Evolutionary conservation across 2,797 vertebrate species (phyloP).

Genomic region (Nasua narica): DNA sequence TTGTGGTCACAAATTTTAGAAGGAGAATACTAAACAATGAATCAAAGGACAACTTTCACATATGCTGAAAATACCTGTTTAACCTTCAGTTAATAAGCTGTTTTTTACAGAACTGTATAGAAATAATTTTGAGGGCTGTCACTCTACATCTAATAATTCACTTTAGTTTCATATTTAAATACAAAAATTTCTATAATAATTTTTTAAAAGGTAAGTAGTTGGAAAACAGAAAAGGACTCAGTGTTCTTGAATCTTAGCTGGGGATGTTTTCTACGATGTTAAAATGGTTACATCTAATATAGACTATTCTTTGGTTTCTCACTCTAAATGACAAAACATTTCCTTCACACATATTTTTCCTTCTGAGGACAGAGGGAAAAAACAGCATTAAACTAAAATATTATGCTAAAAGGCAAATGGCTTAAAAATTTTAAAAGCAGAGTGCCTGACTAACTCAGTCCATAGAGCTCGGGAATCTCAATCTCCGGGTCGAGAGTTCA

Average conservation of each 20-base stretch:
- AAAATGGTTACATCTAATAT: background rate
- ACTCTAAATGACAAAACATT: background rate
- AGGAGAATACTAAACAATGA: slow-evolving; percentile 12
- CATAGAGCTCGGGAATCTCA: background rate
- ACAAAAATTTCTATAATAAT: background rate
- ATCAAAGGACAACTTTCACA: background rate
- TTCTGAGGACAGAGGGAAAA: slow-evolving; percentile 4
- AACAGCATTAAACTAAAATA: slow-evolving; percentile 6
- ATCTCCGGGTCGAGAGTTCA: background rate
- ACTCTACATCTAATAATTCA: background rate
- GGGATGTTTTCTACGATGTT: slow-evolving; percentile 30
- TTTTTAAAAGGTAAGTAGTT: background rate
- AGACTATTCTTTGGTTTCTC: background rate
- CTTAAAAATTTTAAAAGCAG: background rate
- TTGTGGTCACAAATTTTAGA: background rate
- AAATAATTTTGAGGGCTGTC: background rate
- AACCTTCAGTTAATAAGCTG: slow-evolving; percentile 4
- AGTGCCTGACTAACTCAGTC: background rate
- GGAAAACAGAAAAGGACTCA: slow-evolving; percentile 7
- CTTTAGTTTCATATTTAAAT: slow-evolving; percentile 24
- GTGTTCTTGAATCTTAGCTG: background rate
- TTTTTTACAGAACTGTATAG: background rate
- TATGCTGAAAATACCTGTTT: slow-evolving; percentile 10
- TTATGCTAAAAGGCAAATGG: slow-evolving; percentile 25
- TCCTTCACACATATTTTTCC: background rate